Percentiles rank a stretch among this genome's conserved stretches.
phyloP scores from a whole-genome alignment of 2,113 vertebrate species.

The Aphyosemion australe region DNA sequence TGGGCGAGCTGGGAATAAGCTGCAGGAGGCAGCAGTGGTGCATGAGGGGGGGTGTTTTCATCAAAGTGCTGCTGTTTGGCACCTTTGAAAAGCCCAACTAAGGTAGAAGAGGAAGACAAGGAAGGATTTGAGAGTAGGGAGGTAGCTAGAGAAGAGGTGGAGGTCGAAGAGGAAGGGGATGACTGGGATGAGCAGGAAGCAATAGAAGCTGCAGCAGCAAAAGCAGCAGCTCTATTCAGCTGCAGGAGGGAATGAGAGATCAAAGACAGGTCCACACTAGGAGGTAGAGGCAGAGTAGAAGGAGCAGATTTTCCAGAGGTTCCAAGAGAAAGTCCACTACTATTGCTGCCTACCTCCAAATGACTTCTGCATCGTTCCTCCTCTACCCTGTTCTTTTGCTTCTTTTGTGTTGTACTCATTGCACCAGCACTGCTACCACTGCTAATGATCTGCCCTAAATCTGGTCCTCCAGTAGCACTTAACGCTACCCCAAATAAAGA shows the following conservation, averaged over 20 bases:
- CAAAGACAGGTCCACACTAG: constrained; percentile 80
- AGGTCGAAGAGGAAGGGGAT: constrained; percentile 65
- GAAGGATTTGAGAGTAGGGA: constrained; percentile 78
- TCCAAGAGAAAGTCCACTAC: constrained; percentile 60
- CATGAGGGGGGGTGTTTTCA: constrained; percentile 82
- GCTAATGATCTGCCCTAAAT: constrained; percentile 59
- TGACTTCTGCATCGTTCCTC: constrained; percentile 70
- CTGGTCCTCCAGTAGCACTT: constrained; percentile 54
- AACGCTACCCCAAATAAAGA: constrained; percentile 75
- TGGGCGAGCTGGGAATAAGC: constrained; percentile 80
- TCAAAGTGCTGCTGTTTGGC: constrained; percentile 80
- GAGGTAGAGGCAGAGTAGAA: constrained; percentile 78
- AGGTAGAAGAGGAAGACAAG: constrained; percentile 77
- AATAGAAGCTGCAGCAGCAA: constrained; percentile 73
- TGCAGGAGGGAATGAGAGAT: constrained; percentile 83
- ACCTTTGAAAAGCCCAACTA: constrained; percentile 78
- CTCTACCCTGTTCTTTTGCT: constrained; percentile 68
- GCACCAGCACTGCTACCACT: constrained; percentile 56
- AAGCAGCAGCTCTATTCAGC: constrained; percentile 79
- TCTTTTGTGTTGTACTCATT: constrained; percentile 76
- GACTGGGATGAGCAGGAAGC: constrained; percentile 64
- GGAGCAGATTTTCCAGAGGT: constrained; percentile 71
- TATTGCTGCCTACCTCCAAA: constrained; percentile 53
- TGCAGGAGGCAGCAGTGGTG: constrained; percentile 76
- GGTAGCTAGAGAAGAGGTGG: constrained; percentile 79